Conservation (phyloP, 2,888 invertebrate species). For the Oasisia sp. region DNA sequence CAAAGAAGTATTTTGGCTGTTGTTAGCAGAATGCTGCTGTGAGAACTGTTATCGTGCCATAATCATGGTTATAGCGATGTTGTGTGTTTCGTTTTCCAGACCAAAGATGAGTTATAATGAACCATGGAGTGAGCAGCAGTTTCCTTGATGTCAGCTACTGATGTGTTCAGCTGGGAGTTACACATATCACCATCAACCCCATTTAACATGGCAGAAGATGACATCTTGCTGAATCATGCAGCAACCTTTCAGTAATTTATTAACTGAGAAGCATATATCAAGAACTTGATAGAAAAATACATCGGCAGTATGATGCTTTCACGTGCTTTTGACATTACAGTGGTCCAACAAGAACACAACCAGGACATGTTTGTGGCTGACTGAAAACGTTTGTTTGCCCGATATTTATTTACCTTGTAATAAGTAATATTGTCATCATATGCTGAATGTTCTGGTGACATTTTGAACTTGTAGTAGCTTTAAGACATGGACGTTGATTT, state of each 20-base stretch:
- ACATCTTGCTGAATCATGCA: not conserved
- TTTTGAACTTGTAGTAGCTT: too few relatives aligned
- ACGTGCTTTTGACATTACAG: not conserved
- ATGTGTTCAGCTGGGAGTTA: not conserved
- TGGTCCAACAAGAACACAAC: not conserved
- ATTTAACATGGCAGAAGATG: not conserved
- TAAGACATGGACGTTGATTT: too few relatives aligned
- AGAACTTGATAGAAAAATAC: not conserved
- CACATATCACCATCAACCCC: not conserved
- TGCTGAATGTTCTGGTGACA: too few relatives aligned
- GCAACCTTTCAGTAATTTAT: not conserved
- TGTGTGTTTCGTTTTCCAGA: not conserved
- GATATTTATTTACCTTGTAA: too few relatives aligned
- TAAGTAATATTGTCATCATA: too few relatives aligned
- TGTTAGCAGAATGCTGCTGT: not conserved
- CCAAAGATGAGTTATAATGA: not conserved
- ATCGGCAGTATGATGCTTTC: not conserved
- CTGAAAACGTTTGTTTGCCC: too few relatives aligned
- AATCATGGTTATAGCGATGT: not conserved
- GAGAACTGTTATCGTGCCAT: not conserved
- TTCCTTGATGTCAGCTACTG: not conserved
- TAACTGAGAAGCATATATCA: not conserved
- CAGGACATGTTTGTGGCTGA: too few relatives aligned
- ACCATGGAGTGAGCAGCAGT: not conserved
- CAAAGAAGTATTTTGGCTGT: not conserved